Evolutionary conservation across 2,797 vertebrate genomes (phyloP), one percentile per base, ranked within the genome.

Genomic region (Choloepus didactylus): DNA sequence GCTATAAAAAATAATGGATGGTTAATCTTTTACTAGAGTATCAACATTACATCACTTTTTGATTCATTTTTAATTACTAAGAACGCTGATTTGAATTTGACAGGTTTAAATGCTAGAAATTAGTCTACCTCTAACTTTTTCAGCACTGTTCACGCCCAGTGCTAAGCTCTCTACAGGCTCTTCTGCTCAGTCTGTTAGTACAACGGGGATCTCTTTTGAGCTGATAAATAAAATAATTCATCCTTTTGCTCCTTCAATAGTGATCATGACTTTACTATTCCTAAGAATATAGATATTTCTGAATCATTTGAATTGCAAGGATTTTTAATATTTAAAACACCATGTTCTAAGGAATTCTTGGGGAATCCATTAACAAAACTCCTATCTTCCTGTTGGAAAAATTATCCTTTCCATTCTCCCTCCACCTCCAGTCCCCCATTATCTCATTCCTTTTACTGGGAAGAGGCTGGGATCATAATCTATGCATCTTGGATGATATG

Each of bases 221-320:
- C 80, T 60, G 62, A 38, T 27, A 21, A 49, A 25, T 51, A 5
- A 2, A 16, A 21, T 21, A 66, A 16, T 38, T 91, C 60, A 87
- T 72, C 70, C 77, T 62, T 60, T 88, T 86, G 77, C n/a, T 79
- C 66, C 35, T 89, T 41, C 54, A 15, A 38, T 41, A 49, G 5
- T 91, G 59, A 85, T 96, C 69, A 41, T 91, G 93, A 93, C 77
- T 92, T 91, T 23, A 94, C 92, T 93, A 97, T 97, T 97, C 95
- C 97, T 93, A 62, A 91, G 85, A 88, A 66, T 38, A 49, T 67
- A 51, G 9, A 2, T 70, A 41, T 44, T 83, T 86, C 76, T 70
- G 23, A 89, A 77, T 89, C 56, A 62, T 67, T 89, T 87, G 89
- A 94, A 54, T 90, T 38, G 60, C 60, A 92, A 80, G 51, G 51